A percentile compares a stretch with the other conserved stretches of the same genome.
These are phyloP conservation scores for Oligia strigilis DNA, from an alignment of 2,888 invertebrate genomes.

Conservation along the genomic window DNA sequence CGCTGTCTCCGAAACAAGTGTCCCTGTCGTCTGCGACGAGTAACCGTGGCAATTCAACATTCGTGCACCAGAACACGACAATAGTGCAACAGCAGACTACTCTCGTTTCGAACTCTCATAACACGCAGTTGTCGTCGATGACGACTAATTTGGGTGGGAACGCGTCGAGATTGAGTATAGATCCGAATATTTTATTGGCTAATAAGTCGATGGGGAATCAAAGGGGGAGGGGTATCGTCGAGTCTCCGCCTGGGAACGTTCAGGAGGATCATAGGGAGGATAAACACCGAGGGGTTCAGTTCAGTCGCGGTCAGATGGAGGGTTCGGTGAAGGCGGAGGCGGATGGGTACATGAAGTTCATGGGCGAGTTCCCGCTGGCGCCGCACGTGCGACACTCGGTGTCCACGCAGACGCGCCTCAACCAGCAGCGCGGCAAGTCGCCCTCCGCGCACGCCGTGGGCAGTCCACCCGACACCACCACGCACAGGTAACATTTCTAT, in stretches of 20 bases:
- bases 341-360: constrained; percentile 75
- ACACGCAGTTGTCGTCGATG: constrained; percentile 78
- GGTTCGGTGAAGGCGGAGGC: constrained; percentile 63
- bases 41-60: constrained; percentile 92
- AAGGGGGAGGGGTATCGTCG: constrained; percentile 71
- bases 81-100: constrained; percentile 96
- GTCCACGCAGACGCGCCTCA: constrained; percentile 93
- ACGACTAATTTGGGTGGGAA: constrained; percentile 76
- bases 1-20: constrained; percentile 91
- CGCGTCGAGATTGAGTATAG: constrained; percentile 89
- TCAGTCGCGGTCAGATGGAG: constrained; percentile 41
- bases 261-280: constrained; percentile 66
- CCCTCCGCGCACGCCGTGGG: constrained; percentile 75
- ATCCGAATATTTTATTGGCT: constrained; percentile 90
- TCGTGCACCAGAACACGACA: constrained; percentile 96
- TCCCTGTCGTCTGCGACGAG: constrained; percentile 88
- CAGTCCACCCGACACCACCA: constrained; percentile 95
- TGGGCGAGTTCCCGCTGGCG: constrained; percentile 70
- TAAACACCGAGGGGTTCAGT: constrained; percentile 44
- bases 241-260: constrained; percentile 60
- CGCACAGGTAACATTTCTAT: constrained; percentile 90
- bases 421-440: constrained; percentile 70
- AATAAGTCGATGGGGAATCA: constrained; percentile 77
- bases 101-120: constrained; percentile 93
- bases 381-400: constrained; percentile 92